Conservation (phyloP, 2,113 vertebrate genomes). For the Macrotus californicus region DNA sequence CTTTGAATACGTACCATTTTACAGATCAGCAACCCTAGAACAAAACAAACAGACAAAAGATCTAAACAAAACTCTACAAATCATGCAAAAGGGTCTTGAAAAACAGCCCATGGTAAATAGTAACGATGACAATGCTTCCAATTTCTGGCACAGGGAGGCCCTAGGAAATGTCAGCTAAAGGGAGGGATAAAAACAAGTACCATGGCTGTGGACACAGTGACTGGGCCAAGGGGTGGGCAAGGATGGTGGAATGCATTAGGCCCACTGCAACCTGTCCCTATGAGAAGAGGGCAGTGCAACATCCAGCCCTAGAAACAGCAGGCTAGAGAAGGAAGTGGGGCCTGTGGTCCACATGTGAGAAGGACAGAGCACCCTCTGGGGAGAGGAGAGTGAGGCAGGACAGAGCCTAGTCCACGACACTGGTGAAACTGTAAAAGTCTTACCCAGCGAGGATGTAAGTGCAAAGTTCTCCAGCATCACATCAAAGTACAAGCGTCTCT, state of each 20-base stretch:
- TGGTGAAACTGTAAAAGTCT: neutral
- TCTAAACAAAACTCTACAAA: neutral
- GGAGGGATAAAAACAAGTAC: neutral
- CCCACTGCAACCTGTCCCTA: neutral
- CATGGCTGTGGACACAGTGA: no score
- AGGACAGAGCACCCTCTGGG: neutral
- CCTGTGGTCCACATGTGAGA: neutral
- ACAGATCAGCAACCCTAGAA: neutral
- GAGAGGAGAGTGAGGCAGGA: neutral
- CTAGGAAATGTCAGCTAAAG: neutral
- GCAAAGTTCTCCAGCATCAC: neutral
- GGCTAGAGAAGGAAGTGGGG: neutral
- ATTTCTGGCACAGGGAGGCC: neutral
- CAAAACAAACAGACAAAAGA: neutral
- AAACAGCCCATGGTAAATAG: neutral
- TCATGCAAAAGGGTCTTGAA: neutral
- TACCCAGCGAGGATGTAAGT: neutral
- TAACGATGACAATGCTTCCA: neutral
- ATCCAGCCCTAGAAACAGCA: neutral
- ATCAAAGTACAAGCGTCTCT: neutral
- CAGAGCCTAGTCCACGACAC: neutral
- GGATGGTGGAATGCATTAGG: neutral
- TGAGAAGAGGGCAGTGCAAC: neutral
- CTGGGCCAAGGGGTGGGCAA: neutral
- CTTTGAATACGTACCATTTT: neutral